Conservation (phyloP, 2,888 invertebrate genomes). For the Biston stratarius region DNA sequence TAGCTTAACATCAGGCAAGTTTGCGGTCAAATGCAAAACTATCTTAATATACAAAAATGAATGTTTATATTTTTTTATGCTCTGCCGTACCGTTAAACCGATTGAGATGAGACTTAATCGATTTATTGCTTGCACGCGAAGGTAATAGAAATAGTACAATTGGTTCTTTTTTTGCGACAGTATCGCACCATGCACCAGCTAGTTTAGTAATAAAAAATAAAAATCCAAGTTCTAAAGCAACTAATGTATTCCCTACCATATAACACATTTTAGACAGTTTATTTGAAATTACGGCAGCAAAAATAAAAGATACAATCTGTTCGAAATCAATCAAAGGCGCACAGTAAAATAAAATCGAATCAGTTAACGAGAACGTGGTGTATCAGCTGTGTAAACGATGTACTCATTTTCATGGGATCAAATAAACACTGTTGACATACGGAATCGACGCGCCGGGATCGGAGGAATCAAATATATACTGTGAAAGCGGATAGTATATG, state of each 20-base stretch:
- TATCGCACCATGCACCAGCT: too few relatives aligned
- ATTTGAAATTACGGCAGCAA: not conserved
- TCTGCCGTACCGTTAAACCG: too few relatives aligned
- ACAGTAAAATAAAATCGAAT: conserved; percentile 44
- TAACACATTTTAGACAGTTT: not conserved
- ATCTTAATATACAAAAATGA: too few relatives aligned
- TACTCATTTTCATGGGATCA: conserved; percentile 45
- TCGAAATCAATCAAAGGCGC: conserved; percentile 29
- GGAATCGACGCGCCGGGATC: conserved; percentile 40
- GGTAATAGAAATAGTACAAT: too few relatives aligned
- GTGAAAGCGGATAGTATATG: not conserved
- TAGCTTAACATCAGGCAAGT: too few relatives aligned
- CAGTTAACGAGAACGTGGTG: conserved; percentile 45
- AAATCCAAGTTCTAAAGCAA: too few relatives aligned
- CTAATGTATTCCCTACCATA: not conserved
- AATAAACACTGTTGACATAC: conserved; percentile 50
- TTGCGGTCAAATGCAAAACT: too few relatives aligned
- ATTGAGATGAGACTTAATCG: too few relatives aligned
- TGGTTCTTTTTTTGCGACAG: too few relatives aligned
- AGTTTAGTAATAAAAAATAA: too few relatives aligned
- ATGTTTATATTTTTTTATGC: too few relatives aligned
- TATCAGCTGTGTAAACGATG: conserved; percentile 41
- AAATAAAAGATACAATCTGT: conserved; percentile 13
- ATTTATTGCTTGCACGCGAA: too few relatives aligned
- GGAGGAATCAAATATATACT: conserved; percentile 34